Base-by-base conservation (phyloP, 2,888 invertebrate genomes). In the Pardosa pseudoannulata region DNA sequence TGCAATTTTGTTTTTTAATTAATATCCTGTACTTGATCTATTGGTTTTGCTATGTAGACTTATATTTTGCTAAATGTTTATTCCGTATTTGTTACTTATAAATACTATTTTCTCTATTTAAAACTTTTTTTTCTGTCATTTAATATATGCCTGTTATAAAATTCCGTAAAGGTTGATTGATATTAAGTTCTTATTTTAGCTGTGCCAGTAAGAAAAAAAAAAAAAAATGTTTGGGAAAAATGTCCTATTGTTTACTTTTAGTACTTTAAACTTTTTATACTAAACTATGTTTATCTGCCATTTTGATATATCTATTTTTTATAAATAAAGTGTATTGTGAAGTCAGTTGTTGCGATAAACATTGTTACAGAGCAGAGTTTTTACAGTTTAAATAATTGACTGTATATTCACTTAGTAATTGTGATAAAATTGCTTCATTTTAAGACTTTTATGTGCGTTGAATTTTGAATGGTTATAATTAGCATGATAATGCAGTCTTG, bases 61-160 rank as follows among this genome's bases (percentile, higher is more conserved):
- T 81, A 75, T 75, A 75, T 81, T 81, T 81, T 81, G 75, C 75
- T 81, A 81, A 19, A 23, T 62, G 56, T 81, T 74, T 75, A 75
- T 32, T 41, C 75, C 31, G 29, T 50, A 73, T 7, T 68, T 76
- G 70, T 56, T 56, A 23, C 16, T 6, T 2, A 56, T 6, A 11
- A n/a, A 56, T 56, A 56, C 1, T 56, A 23, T 56, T 56, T 46
- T 56, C 36, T 23, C 23, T 56, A 23, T 56, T 23, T 56, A 23
- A 23, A 56, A 23, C 56, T 23, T 19, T 56, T 56, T 23, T 19
- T 19, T 6, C n/a, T n/a, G n/a, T n/a, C n/a, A 16, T 23, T 3
- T 56, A 2, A 56, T 56, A 23, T 23, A 23, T 56, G 3, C 16
- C 5, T 46, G n/a, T 56, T 56, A n/a, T n/a, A 36, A 36, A 36